Base-by-base conservation (phyloP, 2,797 vertebrate genomes). In the Coreius guichenoti region DNA sequence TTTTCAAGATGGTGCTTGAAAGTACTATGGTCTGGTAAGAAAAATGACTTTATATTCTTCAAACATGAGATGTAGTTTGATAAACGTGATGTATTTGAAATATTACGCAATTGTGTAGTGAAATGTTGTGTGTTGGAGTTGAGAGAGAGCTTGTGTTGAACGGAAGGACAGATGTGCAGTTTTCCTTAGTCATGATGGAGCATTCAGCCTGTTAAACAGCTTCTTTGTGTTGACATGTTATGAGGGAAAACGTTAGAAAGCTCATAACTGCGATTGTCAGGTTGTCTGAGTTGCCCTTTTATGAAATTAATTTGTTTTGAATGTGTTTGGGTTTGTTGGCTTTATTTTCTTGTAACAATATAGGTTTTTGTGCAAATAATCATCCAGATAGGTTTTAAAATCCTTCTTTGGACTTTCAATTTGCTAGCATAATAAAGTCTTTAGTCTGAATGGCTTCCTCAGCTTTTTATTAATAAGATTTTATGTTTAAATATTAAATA, bases 21-120 rank as follows among this genome's bases (percentile, higher is more conserved):
- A 98, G 97, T 95, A 98, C 97, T 90, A 98, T 98, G 97, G 97
- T 98, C 90, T 98, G 98, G 97, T 99, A 96, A 98, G 97, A 63
- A 89, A 85, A 77, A 6, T 1, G 21, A 58, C 1, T 70, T 78
- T 58, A 77, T 78, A 69, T 69, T 69, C 12, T 69, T 68, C 61
- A 75, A 84, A 68, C 45, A 6, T 43, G 12, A 45, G 3, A 26
- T 69, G 8, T 17, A 17, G 17, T 26, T 56, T 8, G 3, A 69
- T 33, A 31, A 56, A 23, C 19, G 33, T 13, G 12, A 19, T 69
- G 23, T 84, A 7, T 43, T n/a, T 17, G 2, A 56, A 54, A 16
- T 69, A 58, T 29, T 23, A 69, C 0, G 13, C 8, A 23, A 23
- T 56, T 54, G 12, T 19, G n/a, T 17, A 2, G 5, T 19, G 9